Evolutionary conservation across 2,797 vertebrate species (phyloP).

Genomic region (Clarias laeviceps): DNA sequence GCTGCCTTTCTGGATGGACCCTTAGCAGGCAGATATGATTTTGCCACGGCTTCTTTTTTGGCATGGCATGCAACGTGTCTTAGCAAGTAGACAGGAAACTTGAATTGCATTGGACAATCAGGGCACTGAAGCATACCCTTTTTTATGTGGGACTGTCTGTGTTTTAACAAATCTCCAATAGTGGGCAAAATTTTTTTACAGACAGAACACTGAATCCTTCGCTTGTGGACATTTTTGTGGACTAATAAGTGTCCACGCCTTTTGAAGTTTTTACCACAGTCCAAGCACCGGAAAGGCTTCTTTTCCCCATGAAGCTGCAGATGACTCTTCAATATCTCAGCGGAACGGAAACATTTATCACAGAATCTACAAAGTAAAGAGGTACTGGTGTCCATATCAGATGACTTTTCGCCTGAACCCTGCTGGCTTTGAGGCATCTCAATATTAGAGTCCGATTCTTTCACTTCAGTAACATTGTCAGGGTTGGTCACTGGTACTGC

Average conservation of each 20-base stretch:
- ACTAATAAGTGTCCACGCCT: conserved; percentile 62
- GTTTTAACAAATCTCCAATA: conserved; percentile 74
- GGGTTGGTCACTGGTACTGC: conserved; percentile 63
- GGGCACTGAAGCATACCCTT: conserved; percentile 75
- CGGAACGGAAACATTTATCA: conserved; percentile 63
- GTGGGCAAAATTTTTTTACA: conserved; percentile 73
- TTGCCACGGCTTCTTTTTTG: conserved; percentile 47
- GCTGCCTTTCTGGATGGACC: neutral
- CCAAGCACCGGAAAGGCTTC: conserved; percentile 73
- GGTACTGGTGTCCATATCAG: conserved; percentile 19
- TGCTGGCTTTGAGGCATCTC: conserved; percentile 40
- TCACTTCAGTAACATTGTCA: conserved; percentile 45
- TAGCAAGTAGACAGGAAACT: conserved; percentile 69
- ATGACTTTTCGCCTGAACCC: neutral
- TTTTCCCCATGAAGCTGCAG: conserved; percentile 68
- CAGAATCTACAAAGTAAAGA: conserved; percentile 70
- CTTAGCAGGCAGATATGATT: neutral
- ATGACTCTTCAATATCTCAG: conserved; percentile 65
- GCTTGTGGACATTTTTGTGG: conserved; percentile 74
- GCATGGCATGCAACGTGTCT: conserved; percentile 71
- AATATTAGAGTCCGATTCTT: conserved; percentile 14
- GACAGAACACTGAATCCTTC: conserved; percentile 76
- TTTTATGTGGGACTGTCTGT: conserved; percentile 70
- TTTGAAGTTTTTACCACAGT: conserved; percentile 75
- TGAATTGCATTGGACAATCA: conserved; percentile 72